Base-by-base conservation (phyloP, 37 sponge, comb jelly and placozoan genomes). In the Chondrilla cf. caribensis region DNA sequence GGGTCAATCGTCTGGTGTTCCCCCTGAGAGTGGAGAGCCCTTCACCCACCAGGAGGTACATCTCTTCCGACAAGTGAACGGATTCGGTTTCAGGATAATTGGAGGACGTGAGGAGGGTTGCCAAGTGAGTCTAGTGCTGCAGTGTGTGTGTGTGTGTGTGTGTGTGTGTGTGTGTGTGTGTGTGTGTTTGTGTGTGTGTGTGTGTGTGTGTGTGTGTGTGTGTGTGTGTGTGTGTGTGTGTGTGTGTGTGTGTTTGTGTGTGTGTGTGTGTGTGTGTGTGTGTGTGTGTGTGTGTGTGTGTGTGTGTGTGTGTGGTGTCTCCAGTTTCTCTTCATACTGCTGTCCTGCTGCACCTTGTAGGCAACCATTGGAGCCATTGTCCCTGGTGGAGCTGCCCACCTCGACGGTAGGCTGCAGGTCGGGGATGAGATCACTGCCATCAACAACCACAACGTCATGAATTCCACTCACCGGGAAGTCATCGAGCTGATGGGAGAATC, bases 41-140 rank as follows among this genome's bases (percentile, higher is more conserved):
- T 92, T 92, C 67, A 28, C 83, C 36, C 28, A 25, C 15, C 44
- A 85, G 38, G 89, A 88, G 43, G 81, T 92, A 0, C 79, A 62
- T 14, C 82, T 92, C 22, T 60, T 80, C 54, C 42, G 93, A 0
- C 93, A 92, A 51, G 84, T 88, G 26, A 88, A 89, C 0, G 93
- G 93, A 15, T 92, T 92, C 86, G 93, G 93, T 0, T 92, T 92
- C 93, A 83, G 93, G 55, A 88, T 92, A 62, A 88, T 88, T 38
- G 93, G 93, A 55, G 93, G 89, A 8, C 51, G 60, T 6, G 93
- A 92, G 58, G 93, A 92, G 66, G 93, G 93, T 5, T 92, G 89
- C 6, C 93, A 92, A 81, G 90, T 90, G 44, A 73, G 76, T 37
- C 9, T 31, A 8, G 71, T 5, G 17, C 57, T 55, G 11, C 57